A percentile compares a stretch with the other conserved stretches of the same genome.
Conservation (phyloP, 2,113 vertebrate species). For the Microtus oregoni region DNA sequence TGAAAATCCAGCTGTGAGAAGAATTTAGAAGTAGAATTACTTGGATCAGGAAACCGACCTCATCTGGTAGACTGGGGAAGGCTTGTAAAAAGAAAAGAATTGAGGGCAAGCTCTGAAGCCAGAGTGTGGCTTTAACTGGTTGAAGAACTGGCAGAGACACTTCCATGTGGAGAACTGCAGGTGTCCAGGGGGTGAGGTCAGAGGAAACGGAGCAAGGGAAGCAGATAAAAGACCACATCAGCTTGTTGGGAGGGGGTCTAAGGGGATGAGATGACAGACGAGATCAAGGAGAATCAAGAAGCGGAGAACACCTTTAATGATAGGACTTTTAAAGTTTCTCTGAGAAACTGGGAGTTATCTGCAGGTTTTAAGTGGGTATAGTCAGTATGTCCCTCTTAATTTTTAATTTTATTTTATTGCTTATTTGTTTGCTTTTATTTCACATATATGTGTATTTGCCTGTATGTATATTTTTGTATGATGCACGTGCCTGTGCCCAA, state of each 20-base stretch:
- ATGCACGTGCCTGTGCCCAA: too few species aligned
- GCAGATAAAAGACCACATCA: background rate
- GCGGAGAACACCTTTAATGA: accelerated
- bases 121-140: background rate
- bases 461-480: background rate
- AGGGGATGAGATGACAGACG: background rate
- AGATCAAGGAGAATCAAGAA: background rate
- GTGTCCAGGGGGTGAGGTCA: background rate
- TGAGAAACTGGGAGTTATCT: background rate
- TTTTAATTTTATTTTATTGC: background rate
- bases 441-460: background rate
- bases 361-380: background rate
- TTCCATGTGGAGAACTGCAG: background rate
- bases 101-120: background rate
- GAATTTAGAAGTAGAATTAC: background rate
- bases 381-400: background rate
- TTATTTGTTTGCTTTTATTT: background rate
- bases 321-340: background rate
- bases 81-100: background rate
- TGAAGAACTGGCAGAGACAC: background rate
- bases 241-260: background rate
- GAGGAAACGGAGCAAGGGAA: background rate
- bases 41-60: background rate
- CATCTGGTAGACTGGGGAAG: background rate
- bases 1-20: background rate